phyloP scores from a whole-genome alignment of 1,140 invertebrate genomes.

The Thaumetopoea pityocampa region DNA sequence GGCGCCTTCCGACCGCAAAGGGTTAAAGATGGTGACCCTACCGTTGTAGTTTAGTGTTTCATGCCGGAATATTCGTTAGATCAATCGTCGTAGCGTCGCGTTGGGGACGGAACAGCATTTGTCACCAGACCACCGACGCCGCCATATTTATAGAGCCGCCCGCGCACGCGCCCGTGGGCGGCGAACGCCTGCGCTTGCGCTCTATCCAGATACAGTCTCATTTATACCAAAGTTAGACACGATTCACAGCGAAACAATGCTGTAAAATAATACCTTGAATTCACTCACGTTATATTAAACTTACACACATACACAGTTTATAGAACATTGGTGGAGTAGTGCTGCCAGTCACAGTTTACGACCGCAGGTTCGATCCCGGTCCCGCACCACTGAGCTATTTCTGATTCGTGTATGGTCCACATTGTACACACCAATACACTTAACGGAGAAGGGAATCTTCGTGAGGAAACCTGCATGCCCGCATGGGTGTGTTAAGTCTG shows the following conservation, averaged over 20 bases:
- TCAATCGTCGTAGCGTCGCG: conserved; percentile 57
- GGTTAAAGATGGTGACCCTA: too few species aligned
- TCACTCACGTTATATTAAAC: conserved; percentile 18
- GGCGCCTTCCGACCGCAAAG: too few species aligned
- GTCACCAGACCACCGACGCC: conserved; percentile 70
- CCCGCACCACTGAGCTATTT: too few species aligned
- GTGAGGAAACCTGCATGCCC: too few species aligned
- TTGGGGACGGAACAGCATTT: conserved; percentile 59
- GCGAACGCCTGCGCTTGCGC: too few species aligned
- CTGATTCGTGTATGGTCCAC: too few species aligned
- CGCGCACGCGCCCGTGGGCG: conserved; percentile 55
- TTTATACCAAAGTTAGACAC: conserved; percentile 21
- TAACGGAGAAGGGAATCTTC: too few species aligned
- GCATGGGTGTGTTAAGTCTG: too few species aligned
- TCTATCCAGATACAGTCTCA: conserved; percentile 26
- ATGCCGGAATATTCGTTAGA: conserved; percentile 45
- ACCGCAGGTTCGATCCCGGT: too few species aligned
- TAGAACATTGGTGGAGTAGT: too few species aligned
- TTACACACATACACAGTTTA: conserved; percentile 30
- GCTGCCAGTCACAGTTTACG: too few species aligned
- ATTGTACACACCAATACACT: too few species aligned
- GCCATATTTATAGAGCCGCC: conserved; percentile 68
- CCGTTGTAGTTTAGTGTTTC: conserved; percentile 28
- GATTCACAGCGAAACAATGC: conserved; percentile 8
- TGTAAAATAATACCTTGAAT: conserved; percentile 21